Evolutionary conservation across 2,113 vertebrate species (phyloP).

Genomic region (Pelecanus crispus): DNA sequence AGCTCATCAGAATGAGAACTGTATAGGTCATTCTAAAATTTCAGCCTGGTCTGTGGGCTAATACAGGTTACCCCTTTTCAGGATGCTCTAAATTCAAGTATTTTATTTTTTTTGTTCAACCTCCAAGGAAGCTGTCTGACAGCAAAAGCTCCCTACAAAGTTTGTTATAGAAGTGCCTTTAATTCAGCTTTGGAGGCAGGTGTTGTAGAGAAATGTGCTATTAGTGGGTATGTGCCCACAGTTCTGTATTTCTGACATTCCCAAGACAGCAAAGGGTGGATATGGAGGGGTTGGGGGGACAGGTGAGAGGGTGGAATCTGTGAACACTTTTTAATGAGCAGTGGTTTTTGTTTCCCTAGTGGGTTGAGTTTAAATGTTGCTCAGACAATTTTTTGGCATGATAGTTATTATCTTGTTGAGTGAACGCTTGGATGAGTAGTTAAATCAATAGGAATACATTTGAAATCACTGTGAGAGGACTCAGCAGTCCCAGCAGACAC

Average conservation of each 20-base stretch:
- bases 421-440: not conserved
- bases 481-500: not conserved
- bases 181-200: not conserved
- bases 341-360: not conserved
- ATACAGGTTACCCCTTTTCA: not conserved
- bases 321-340: not conserved
- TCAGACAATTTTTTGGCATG: not conserved
- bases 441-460: not conserved
- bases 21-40: not conserved
- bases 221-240: not conserved
- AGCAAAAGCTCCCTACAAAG: not conserved
- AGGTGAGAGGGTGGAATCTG: not conserved
- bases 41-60: not conserved
- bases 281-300: not conserved
- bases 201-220: not conserved
- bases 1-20: not conserved
- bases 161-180: not conserved
- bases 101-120: not conserved
- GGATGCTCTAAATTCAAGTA: not conserved
- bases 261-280: not conserved
- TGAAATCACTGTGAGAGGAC: not conserved
- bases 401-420: not conserved
- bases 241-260: not conserved
- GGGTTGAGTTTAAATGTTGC: not conserved
- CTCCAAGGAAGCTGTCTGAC: not conserved